These are phyloP conservation scores for Bothrops jararaca DNA, from an alignment of 2,113 vertebrate genomes.

Conservation along the genomic window DNA sequence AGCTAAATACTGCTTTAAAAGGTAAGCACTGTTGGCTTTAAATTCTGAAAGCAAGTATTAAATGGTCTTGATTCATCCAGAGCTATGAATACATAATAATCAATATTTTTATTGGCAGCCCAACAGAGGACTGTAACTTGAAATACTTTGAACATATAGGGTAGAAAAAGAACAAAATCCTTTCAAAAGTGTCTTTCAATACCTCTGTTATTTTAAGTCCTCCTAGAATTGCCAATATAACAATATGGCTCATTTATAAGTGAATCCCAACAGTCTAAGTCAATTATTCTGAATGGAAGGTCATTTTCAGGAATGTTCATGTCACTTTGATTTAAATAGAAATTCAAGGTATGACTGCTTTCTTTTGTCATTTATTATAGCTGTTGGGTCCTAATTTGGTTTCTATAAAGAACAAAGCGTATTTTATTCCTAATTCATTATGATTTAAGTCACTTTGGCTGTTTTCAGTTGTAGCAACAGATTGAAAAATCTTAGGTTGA, in stretches of 20 bases:
- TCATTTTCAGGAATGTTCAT: conserved; percentile 37
- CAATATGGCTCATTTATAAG: conserved; percentile 40
- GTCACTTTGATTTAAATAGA: conserved; percentile 42
- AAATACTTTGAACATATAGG: conserved; percentile 8
- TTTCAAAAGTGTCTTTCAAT: not conserved
- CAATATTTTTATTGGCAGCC: not conserved
- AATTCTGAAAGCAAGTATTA: not conserved
- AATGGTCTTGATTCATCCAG: not conserved
- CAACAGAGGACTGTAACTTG: not conserved
- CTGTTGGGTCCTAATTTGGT: not conserved
- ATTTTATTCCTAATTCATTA: not conserved
- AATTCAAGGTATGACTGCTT: not conserved
- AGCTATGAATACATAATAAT: not conserved
- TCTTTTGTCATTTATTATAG: not conserved
- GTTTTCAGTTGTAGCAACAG: not conserved
- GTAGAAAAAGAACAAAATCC: not conserved
- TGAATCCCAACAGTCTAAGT: conserved; percentile 6
- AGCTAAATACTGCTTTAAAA: not conserved
- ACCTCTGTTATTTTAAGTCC: conserved; percentile 13
- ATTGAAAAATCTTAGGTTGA: not conserved
- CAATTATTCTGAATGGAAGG: conserved; percentile 16
- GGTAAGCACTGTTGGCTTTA: not conserved
- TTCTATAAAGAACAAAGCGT: not conserved
- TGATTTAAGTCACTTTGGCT: not conserved
- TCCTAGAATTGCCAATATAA: conserved; percentile 25